Percentiles rank a stretch among this genome's conserved stretches.
Conservation (phyloP, 2,113 vertebrate genomes). For the Percopsis transmontana region DNA sequence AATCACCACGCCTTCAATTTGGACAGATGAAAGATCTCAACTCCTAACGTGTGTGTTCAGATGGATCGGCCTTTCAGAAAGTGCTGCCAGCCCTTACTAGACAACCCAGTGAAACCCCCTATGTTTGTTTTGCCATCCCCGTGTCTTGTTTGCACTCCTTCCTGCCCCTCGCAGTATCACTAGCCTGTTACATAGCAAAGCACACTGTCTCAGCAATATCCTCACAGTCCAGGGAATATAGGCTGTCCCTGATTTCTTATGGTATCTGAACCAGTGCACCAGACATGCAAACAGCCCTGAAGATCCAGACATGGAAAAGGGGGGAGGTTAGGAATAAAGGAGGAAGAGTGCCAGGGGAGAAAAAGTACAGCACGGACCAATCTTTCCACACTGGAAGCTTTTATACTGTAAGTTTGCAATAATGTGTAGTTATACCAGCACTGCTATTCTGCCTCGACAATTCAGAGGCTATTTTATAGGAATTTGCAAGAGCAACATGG, state of each 20-base stretch:
- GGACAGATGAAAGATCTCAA: slow-evolving; percentile 27
- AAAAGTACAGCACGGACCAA: slow-evolving; percentile 48
- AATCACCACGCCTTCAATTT: slow-evolving; percentile 30
- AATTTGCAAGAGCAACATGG: too few species aligned
- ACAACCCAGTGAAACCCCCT: slow-evolving; percentile 37
- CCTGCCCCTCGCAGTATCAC: slow-evolving; percentile 43
- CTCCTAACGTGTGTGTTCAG: slow-evolving; percentile 15
- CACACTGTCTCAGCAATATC: slow-evolving; percentile 3
- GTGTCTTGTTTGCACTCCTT: slow-evolving; percentile 54
- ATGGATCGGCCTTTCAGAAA: slow-evolving; percentile 26
- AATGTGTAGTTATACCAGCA: slow-evolving; percentile 53
- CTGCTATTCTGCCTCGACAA: slow-evolving; percentile 44
- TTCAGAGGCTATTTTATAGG: slow-evolving; percentile 14
- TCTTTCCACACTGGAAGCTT: slow-evolving; percentile 54
- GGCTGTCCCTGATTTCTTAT: slow-evolving; percentile 48
- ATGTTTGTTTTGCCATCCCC: slow-evolving; percentile 42
- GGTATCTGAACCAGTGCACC: slow-evolving; percentile 45
- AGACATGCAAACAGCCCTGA: slow-evolving; percentile 38
- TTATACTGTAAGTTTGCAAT: slow-evolving; percentile 53
- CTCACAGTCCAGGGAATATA: slow-evolving; percentile 35
- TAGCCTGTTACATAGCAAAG: slow-evolving; percentile 49
- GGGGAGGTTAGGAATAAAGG: slow-evolving; percentile 5
- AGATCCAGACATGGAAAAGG: slow-evolving; percentile 52
- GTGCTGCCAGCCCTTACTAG: slow-evolving; percentile 15
- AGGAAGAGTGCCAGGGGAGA: slow-evolving; percentile 53